phyloP scores from a whole-genome alignment of 2,888 invertebrate genomes.

The Argyresthia albistria region DNA sequence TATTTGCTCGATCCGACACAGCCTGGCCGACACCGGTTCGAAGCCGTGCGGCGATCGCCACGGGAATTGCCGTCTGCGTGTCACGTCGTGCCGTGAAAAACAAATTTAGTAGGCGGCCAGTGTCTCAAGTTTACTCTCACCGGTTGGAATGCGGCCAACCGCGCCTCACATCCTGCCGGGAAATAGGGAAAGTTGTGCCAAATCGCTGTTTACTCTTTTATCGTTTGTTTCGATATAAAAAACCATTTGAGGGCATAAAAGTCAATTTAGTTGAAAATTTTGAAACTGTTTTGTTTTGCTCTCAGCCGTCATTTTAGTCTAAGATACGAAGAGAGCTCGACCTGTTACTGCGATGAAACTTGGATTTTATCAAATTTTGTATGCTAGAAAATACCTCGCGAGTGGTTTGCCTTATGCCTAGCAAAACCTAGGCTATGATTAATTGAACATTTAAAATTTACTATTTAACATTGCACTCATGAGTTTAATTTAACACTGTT shows the following conservation, averaged over 20 bases:
- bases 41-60: background rate
- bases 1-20: conserved; percentile 1
- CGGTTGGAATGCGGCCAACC: conserved; percentile 51
- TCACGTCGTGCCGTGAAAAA: conserved; percentile 3
- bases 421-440: no score
- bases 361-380: no score
- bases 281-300: background rate
- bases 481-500: no score
- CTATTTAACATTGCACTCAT: no score
- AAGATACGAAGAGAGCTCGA: no score
- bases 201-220: conserved; percentile 38
- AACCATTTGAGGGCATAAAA: conserved; percentile 2
- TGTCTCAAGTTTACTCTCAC: conserved; percentile 59
- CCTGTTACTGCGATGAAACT: no score
- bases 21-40: background rate
- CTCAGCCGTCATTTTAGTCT: no score
- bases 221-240: conserved; percentile 6
- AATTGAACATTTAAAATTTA: no score
- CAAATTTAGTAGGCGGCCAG: conserved; percentile 21
- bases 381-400: no score
- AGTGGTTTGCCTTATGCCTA: no score
- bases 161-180: conserved; percentile 14
- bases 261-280: background rate
- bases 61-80: background rate
- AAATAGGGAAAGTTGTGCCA: conserved; percentile 21